A percentile compares a stretch with the other conserved stretches of the same genome.
Conservation (phyloP, 2,797 vertebrate genomes). For the Rhinophrynus dorsalis region DNA sequence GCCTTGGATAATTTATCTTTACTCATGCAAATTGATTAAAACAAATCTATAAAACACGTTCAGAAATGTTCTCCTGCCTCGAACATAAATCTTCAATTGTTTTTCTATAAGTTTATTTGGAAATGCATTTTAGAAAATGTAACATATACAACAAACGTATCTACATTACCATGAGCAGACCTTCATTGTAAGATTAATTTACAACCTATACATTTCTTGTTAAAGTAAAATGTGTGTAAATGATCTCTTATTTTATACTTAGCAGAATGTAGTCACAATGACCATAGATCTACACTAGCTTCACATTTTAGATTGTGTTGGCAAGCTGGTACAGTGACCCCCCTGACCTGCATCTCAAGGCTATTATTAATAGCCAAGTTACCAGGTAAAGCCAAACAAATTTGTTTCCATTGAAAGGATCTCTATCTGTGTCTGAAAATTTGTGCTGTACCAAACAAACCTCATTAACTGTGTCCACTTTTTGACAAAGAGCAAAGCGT, state of each 20-base stretch:
- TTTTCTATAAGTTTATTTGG: too few relatives aligned
- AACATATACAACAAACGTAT: slow-evolving; percentile 64
- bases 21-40: too few relatives aligned
- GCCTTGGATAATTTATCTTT: too few relatives aligned
- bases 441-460: slow-evolving; percentile 94
- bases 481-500: slow-evolving; percentile 77
- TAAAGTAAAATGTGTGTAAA: slow-evolving; percentile 81
- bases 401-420: slow-evolving; percentile 98
- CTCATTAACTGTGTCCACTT: slow-evolving; percentile 94
- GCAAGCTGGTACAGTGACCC: slow-evolving; percentile 79
- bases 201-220: slow-evolving; percentile 87
- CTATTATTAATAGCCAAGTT: slow-evolving; percentile 98
- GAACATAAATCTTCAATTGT: too few relatives aligned
- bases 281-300: slow-evolving; percentile 57
- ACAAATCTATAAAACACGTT: too few relatives aligned
- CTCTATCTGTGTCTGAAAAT: slow-evolving; percentile 95
- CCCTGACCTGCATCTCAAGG: slow-evolving; percentile 84
- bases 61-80: too few relatives aligned
- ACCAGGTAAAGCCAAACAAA: slow-evolving; percentile 98
- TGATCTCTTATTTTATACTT: slow-evolving; percentile 69
- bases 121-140: slow-evolving; percentile 70
- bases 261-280: slow-evolving; percentile 57
- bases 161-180: slow-evolving; percentile 67
- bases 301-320: slow-evolving; percentile 68
- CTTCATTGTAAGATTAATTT: slow-evolving; percentile 87